Percentiles rank a stretch among this genome's conserved stretches.
These are phyloP conservation scores for Leptobrachium ailaonicum DNA, from an alignment of 2,113 vertebrate genomes.

Conservation along the genomic window DNA sequence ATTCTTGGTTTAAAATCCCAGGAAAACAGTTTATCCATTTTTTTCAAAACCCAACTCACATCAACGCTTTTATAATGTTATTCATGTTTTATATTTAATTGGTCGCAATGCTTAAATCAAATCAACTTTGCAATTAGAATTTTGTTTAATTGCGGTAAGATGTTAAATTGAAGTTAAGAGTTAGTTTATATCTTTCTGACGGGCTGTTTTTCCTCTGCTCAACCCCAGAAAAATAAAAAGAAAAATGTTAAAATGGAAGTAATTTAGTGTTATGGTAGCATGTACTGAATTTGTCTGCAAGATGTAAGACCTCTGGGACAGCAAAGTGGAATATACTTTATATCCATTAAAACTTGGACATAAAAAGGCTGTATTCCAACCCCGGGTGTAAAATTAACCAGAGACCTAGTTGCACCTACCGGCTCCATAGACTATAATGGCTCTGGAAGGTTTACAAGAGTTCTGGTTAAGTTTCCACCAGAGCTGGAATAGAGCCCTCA, in stretches of 20 bases:
- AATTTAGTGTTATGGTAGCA: constrained; percentile 14
- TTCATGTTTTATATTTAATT: constrained; percentile 38
- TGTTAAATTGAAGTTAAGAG: constrained; percentile 35
- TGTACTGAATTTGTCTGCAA: background rate
- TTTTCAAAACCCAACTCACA: no score
- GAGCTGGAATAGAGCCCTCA: no score
- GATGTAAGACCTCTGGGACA: background rate
- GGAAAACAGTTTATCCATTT: no score
- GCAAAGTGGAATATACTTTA: no score
- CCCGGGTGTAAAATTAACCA: no score
- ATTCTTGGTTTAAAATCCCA: no score
- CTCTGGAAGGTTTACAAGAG: no score
- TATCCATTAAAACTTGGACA: no score
- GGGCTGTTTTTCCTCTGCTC: constrained; percentile 11
- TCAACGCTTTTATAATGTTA: constrained; percentile 10
- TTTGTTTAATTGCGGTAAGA: constrained; percentile 36
- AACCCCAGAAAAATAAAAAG: background rate
- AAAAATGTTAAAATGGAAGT: constrained; percentile 1
- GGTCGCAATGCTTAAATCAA: constrained; percentile 37
- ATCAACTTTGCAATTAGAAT: constrained; percentile 38
- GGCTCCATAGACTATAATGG: no score
- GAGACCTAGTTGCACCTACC: no score
- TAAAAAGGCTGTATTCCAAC: no score
- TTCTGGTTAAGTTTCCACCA: no score
- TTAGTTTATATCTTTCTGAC: constrained; percentile 27